These are phyloP conservation scores for Probaryconus sp. DNA, from an alignment of 1,140 invertebrate genomes.

Conservation along the genomic window DNA sequence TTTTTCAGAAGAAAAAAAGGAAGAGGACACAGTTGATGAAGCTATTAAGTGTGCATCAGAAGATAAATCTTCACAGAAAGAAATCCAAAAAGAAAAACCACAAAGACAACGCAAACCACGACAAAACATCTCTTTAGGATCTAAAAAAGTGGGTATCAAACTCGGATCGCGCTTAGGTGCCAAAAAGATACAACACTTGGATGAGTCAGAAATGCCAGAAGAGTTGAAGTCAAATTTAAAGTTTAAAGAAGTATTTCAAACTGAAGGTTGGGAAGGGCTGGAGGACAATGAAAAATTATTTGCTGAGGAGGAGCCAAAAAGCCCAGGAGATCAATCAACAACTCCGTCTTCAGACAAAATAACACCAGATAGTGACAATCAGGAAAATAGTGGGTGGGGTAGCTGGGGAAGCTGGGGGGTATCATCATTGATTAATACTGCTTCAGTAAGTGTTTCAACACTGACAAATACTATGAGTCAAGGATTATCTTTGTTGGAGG, in stretches of 20 bases:
- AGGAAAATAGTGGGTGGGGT: constrained; percentile 76
- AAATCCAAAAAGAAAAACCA: neutral
- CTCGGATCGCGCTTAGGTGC: constrained; percentile 22
- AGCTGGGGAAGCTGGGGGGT: constrained; percentile 84
- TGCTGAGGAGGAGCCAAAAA: constrained; percentile 63
- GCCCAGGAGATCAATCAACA: constrained; percentile 58
- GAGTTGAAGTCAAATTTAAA: constrained; percentile 74
- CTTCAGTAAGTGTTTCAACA: constrained; percentile 84
- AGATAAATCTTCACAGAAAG: no score
- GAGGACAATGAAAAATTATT: constrained; percentile 67
- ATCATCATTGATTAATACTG: constrained; percentile 85
- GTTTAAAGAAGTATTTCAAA: constrained; percentile 74
- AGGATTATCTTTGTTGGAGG: constrained; percentile 86
- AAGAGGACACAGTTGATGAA: no score
- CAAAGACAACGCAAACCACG: neutral
- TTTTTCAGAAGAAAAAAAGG: no score
- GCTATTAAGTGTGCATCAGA: no score
- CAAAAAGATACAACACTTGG: constrained; percentile 47
- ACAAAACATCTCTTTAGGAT: constrained; percentile 4
- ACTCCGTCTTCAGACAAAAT: constrained; percentile 59
- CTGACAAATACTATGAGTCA: constrained; percentile 88
- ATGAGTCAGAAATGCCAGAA: constrained; percentile 69
- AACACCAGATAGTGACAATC: constrained; percentile 27
- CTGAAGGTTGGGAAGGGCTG: constrained; percentile 71
- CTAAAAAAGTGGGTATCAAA: constrained; percentile 64